These are phyloP conservation scores for Matsumyia berberina DNA, from an alignment of 2,888 invertebrate species.

Conservation along the genomic window DNA sequence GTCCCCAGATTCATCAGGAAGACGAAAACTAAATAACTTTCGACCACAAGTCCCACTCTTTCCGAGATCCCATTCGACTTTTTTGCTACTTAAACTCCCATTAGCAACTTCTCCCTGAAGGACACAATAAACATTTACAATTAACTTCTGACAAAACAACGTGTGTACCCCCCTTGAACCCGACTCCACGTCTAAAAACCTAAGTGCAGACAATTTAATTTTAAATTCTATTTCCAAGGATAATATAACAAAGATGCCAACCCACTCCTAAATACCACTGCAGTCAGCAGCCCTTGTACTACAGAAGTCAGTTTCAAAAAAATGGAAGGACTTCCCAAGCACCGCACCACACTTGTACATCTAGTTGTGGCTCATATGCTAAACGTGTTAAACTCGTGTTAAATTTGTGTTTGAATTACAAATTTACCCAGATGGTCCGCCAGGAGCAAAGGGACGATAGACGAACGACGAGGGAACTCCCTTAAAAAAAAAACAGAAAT, in stretches of 20 bases:
- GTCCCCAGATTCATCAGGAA: too few species aligned
- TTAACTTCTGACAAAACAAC: too few species aligned
- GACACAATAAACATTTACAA: not conserved
- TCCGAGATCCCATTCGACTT: too few species aligned
- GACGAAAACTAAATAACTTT: too few species aligned
- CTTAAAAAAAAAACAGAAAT: constrained; percentile 15
- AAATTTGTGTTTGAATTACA: constrained; percentile 74
- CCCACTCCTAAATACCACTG: not conserved
- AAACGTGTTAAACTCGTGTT: constrained; percentile 74
- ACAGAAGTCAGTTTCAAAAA: not conserved
- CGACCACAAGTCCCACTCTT: too few species aligned
- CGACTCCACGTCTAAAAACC: not conserved
- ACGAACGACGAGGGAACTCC: constrained; percentile 13
- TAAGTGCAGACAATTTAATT: not conserved
- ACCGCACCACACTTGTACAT: constrained; percentile 21
- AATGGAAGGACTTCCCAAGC: not conserved
- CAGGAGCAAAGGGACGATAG: constrained; percentile 12
- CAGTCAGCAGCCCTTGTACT: not conserved
- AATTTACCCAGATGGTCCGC: constrained; percentile 59
- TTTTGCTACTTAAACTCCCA: too few species aligned
- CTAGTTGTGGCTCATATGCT: constrained; percentile 62
- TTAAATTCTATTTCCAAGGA: not conserved
- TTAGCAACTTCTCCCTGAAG: too few species aligned
- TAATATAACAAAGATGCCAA: not conserved
- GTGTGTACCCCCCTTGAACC: too few species aligned